These are phyloP conservation scores for Aquatica leii DNA, from an alignment of 2,888 invertebrate genomes.

Conservation along the genomic window DNA sequence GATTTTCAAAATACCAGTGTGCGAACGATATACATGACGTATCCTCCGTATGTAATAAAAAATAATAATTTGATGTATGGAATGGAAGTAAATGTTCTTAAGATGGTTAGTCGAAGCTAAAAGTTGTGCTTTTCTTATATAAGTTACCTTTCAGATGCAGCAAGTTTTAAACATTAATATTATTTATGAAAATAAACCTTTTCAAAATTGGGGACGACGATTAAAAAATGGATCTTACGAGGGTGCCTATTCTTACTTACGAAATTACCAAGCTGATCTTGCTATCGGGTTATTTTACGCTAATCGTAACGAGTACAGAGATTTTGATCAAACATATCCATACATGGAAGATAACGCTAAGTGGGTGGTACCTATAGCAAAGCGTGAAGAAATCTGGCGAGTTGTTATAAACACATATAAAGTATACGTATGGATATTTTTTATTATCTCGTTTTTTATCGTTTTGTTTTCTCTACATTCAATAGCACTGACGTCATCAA, in stretches of 20 bases:
- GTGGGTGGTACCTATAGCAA: conserved; percentile 24
- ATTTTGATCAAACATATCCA: conserved; percentile 25
- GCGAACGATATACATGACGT: not conserved
- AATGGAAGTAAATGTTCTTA: conserved; percentile 13
- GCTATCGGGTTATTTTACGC: conserved; percentile 20
- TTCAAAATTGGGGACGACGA: conserved; percentile 4
- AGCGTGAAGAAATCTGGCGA: conserved; percentile 12
- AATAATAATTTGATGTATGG: not conserved
- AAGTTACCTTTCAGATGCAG: not conserved
- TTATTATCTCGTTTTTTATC: not conserved
- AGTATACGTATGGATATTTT: not conserved
- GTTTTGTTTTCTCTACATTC: not conserved
- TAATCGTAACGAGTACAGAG: conserved; percentile 10
- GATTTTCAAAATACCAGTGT: conserved; percentile 14
- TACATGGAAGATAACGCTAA: conserved; percentile 26
- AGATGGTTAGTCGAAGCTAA: conserved; percentile 10
- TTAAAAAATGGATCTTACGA: conserved; percentile 10
- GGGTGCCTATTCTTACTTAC: conserved; percentile 13
- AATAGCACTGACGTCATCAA: not conserved
- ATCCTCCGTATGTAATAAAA: conserved; percentile 18
- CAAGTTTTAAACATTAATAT: conserved; percentile 8
- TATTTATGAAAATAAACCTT: not conserved
- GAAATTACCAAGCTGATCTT: conserved; percentile 12
- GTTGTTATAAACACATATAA: conserved; percentile 16
- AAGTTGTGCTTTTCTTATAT: not conserved